These are phyloP conservation scores for Neotragus moschatus DNA, from an alignment of 2,113 vertebrate species.

Conservation along the genomic window DNA sequence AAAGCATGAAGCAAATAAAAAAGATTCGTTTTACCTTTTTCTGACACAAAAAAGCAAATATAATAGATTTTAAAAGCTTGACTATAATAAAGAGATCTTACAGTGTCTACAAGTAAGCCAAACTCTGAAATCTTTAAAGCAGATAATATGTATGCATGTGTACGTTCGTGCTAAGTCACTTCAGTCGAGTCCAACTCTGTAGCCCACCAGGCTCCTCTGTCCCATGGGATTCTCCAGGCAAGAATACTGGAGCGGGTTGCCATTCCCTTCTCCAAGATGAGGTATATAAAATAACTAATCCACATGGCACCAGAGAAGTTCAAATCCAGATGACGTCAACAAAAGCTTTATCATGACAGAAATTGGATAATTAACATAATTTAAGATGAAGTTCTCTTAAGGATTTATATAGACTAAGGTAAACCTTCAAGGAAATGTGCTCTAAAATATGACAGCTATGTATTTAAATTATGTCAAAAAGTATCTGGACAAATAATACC, in stretches of 20 bases:
- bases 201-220: background rate
- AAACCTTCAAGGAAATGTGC: background rate
- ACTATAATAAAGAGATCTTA: background rate
- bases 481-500: background rate
- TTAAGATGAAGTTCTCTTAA: background rate
- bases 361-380: background rate
- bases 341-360: background rate
- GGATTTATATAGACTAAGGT: background rate
- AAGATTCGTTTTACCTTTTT: background rate
- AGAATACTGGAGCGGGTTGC: background rate
- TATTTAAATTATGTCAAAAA: background rate
- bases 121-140: constrained; percentile 20
- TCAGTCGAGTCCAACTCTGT: background rate
- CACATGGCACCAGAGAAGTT: background rate
- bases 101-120: background rate
- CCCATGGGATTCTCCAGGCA: background rate
- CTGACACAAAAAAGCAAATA: background rate
- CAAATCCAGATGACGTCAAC: background rate
- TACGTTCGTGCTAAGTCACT: background rate
- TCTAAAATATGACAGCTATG: constrained; percentile 19
- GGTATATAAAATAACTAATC: background rate
- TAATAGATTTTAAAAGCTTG: constrained; percentile 18
- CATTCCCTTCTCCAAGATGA: background rate
- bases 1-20: constrained; percentile 21
- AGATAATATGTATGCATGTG: background rate